phyloP scores from a whole-genome alignment of 2,797 vertebrate genomes.

The Enteromius argenteus region DNA sequence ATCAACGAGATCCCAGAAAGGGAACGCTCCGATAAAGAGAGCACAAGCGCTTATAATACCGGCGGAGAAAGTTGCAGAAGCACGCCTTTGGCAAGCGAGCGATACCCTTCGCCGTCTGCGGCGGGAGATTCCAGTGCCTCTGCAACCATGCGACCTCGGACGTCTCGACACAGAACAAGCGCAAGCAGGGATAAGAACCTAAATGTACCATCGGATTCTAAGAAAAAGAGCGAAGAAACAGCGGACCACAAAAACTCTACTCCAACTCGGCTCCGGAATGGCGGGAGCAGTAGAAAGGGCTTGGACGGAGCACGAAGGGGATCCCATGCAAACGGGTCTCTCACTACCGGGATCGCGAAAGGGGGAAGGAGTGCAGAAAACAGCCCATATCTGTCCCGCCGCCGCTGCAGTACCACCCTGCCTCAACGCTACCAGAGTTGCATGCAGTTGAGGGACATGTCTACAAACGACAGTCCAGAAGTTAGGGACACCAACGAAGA shows the following conservation, averaged over 20 bases:
- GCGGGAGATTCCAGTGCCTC: slow-evolving; percentile 71
- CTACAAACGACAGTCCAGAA: slow-evolving; percentile 32
- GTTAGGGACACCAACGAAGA: background rate
- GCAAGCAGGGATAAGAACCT: slow-evolving; percentile 62
- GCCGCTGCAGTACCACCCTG: slow-evolving; percentile 69
- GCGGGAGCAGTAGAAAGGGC: slow-evolving; percentile 62
- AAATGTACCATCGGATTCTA: slow-evolving; percentile 68
- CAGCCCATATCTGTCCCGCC: slow-evolving; percentile 80
- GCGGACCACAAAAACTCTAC: slow-evolving; percentile 65
- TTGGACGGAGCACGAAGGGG: slow-evolving; percentile 59
- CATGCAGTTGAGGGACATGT: slow-evolving; percentile 62
- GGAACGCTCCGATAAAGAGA: slow-evolving; percentile 86
- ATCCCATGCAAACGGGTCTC: slow-evolving; percentile 63
- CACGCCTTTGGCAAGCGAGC: slow-evolving; percentile 80
- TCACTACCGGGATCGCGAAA: slow-evolving; percentile 4
- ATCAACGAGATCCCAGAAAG: slow-evolving; percentile 88
- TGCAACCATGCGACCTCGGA: slow-evolving; percentile 68
- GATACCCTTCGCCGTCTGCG: slow-evolving; percentile 66
- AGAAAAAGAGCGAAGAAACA: slow-evolving; percentile 66
- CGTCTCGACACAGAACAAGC: slow-evolving; percentile 67
- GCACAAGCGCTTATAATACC: slow-evolving; percentile 89
- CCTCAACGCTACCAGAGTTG: slow-evolving; percentile 73
- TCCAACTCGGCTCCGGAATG: slow-evolving; percentile 70
- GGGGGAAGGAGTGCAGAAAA: slow-evolving; percentile 79
- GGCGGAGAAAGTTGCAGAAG: slow-evolving; percentile 89